Evolutionary conservation across 2,797 vertebrate species (phyloP), one percentile per base, ranked within the genome.

Genomic region (Micrastur ruficollis): DNA sequence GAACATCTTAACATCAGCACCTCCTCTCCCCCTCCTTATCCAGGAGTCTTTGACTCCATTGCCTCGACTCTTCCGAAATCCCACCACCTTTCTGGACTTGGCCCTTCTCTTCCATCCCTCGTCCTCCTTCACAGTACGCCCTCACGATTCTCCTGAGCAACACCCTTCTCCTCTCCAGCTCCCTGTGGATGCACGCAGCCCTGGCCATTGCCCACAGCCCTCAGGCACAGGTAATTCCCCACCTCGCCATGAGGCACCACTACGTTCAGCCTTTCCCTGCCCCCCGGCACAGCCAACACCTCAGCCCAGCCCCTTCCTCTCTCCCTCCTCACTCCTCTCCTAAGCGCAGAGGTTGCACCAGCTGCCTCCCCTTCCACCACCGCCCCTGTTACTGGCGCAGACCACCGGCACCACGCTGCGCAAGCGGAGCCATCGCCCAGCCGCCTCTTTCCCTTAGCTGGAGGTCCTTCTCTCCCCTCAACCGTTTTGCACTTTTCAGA

Each of bases 231-330:
- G 23, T 7, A 17, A 63, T 58, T 7, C 29, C 29, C 31, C n/a
- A 56, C 36, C 32, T 18, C 1, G 5, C 29, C 50, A 10, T 0
- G 9, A 53, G n/a, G 12, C 42, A 34, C 26, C 38, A 31, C 25
- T 31, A 34, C 14, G 8, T n/a, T 38, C 71, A 63, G 56, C 53
- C 83, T 20, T 36, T 44, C 52, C 18, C 20, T 10, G 50, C 19
- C 29, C n/a, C 29, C 19, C 1, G 0, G 36, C 78, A 66, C 81
- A 66, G 27, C 17, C n/a, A 40, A 22, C 0, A 0, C n/a, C 18
- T 47, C 3, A 1, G n/a, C 13, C 49, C 32, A 82, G 49, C 23
- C 52, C 8, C 27, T 47, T 20, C 14, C 46, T 27, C 46, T 27
- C 73, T 31, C 53, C 14, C 40, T 74, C 22, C 61, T 49, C 29